phyloP scores from a whole-genome alignment of 2,888 invertebrate species.

The Digitonthophagus gazella region DNA sequence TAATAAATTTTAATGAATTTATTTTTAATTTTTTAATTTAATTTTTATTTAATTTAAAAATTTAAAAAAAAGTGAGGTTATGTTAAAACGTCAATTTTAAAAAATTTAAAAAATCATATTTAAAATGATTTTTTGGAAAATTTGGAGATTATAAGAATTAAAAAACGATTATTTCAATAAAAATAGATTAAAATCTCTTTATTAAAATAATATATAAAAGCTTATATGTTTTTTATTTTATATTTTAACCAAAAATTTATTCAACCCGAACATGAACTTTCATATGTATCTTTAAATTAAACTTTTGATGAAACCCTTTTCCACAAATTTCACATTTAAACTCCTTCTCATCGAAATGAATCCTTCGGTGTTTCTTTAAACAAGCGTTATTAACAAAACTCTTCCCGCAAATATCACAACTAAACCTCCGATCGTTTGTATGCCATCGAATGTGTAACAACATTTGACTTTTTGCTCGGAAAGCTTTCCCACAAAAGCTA shows the following conservation, averaged over 20 bases:
- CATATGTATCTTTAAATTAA: conserved; percentile 4
- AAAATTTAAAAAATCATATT: too few relatives aligned
- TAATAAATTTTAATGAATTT: too few relatives aligned
- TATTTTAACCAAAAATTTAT: conserved; percentile 3
- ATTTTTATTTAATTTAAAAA: too few relatives aligned
- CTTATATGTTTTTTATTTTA: too few relatives aligned
- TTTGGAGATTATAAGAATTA: too few relatives aligned
- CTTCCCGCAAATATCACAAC: conserved; percentile 40
- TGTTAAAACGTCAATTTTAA: too few relatives aligned
- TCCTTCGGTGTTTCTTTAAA: conserved; percentile 22
- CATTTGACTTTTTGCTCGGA: conserved; percentile 28
- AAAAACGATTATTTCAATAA: too few relatives aligned
- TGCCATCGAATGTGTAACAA: conserved; percentile 37
- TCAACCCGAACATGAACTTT: conserved; percentile 7
- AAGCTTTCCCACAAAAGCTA: conserved; percentile 40
- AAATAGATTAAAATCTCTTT: too few relatives aligned
- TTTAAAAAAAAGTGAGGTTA: too few relatives aligned
- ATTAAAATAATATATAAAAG: too few relatives aligned
- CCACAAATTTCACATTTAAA: background rate
- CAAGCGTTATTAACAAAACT: conserved; percentile 26
- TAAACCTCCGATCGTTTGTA: conserved; percentile 39
- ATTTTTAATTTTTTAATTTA: too few relatives aligned
- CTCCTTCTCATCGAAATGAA: conserved; percentile 4
- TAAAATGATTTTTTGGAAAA: too few relatives aligned
- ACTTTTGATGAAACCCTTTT: conserved; percentile 9